Evolutionary conservation across 2,888 invertebrate species (phyloP).

Genomic region (Octonoba sinensis): DNA sequence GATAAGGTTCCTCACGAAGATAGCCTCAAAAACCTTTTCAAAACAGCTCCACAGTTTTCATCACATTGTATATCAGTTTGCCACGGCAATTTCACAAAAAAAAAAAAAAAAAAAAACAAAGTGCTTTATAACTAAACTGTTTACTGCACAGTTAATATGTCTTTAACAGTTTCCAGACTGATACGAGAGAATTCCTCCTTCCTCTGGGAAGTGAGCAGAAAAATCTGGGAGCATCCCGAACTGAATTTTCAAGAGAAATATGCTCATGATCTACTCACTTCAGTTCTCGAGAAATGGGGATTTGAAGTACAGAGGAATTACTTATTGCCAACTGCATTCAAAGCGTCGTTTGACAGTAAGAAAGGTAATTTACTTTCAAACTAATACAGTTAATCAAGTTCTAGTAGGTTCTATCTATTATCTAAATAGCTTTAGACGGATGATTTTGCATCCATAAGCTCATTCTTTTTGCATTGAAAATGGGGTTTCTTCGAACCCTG

Average conservation of each 20-base stretch:
- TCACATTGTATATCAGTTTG: too few species aligned
- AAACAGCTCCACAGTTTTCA: too few species aligned
- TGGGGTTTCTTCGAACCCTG: too few species aligned
- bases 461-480: too few species aligned
- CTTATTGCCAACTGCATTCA: slow-evolving; percentile 62
- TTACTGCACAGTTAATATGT: not conserved
- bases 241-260: slow-evolving; percentile 68
- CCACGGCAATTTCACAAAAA: too few species aligned
- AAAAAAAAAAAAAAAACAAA: too few species aligned
- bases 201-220: slow-evolving; percentile 29
- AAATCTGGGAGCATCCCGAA: slow-evolving; percentile 69
- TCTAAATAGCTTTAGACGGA: not conserved
- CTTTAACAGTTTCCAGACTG: not conserved
- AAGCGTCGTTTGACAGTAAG: slow-evolving; percentile 39
- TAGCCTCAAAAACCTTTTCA: too few species aligned
- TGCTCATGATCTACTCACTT: slow-evolving; percentile 68
- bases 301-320: slow-evolving; percentile 68
- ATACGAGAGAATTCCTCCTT: slow-evolving; percentile 20
- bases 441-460: too few species aligned
- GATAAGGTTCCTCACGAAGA: too few species aligned
- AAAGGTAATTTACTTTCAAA: slow-evolving; percentile 26
- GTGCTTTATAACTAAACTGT: too few species aligned
- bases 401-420: not conserved
- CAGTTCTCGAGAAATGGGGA: slow-evolving; percentile 67
- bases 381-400: too few species aligned